Base-by-base conservation (phyloP, 2,797 vertebrate species). In the Acanthurus leucopareius region DNA sequence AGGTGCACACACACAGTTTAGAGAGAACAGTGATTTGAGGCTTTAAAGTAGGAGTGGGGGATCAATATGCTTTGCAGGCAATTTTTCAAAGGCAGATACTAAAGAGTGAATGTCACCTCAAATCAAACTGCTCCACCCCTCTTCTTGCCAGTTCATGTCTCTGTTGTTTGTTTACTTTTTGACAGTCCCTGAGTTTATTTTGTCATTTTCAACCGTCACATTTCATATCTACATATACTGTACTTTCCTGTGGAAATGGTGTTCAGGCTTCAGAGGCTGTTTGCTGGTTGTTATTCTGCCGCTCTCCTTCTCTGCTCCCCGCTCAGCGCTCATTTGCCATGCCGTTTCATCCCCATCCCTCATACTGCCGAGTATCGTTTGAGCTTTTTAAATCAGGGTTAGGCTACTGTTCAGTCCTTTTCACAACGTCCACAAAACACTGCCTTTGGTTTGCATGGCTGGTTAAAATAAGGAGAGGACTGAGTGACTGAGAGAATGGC, bases 331-430 rank as follows among this genome's bases (percentile, higher is more conserved):
- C 88, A 92, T 93, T 91, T 91, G 78, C 79, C 78, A 93, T 94
- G 91, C 93, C 8, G 80, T 93, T 93, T 94, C 88, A 94, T 93
- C 89, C 82, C 81, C 66, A 80, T 77, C 75, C 64, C 76, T 80
- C 86, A 70, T 65, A 59, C 78, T 69, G 78, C 60, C 1, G 47
- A 85, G 80, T 84, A 68, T 67, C 51, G 68, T 87, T 93, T 88
- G 86, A 91, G 89, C 84, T 87, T 87, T 89, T 88, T 77, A 88
- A 86, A 84, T 86, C 76, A 57, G 83, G 69, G 79, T 64, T 64
- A 58, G 68, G 61, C 82, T 81, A 75, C 80, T 73, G 48, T 87
- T 87, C 53, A 66, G 8, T 67, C 73, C 67, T 58, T 78, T 86
- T 85, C 67, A 68, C 72, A 83, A 68, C 17, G 8, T 75, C 60